Evolutionary conservation across 2,888 invertebrate genomes (phyloP), one percentile per base, ranked within the genome.

Genomic region (Cosmia trapezina): DNA sequence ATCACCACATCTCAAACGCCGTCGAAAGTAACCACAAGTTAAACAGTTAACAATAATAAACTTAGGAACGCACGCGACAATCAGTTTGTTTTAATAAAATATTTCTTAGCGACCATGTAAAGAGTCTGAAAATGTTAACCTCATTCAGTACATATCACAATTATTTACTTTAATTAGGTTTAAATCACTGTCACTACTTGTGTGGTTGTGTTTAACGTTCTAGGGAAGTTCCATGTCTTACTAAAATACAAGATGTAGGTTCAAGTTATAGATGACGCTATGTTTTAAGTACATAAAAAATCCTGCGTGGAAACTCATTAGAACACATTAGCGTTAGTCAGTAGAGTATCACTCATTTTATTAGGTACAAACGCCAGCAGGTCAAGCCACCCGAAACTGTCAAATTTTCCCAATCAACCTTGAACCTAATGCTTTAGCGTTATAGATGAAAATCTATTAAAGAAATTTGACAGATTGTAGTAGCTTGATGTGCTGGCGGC

Each of bases 21-120:
- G n/a, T 63, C 60, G 51, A 79, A 78, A 73, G 49, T 56, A 72
- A 83, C 59, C 47, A 60, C 57, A 75, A 80, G 66, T 76, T 77
- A 65, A 94, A 95, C 93, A 94, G 93, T 93, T 88, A 94, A 95
- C 94, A 95, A 93, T 93, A 93, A 94, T 93, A 93, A 93, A 94
- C 93, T 93, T 93, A 33, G 37, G 68, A 75, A 74, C 68, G 74
- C 73, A 53, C 90, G 81, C 71, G 78, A 75, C 70, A 92, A 91
- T 89, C 86, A 89, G 87, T 91, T 89, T 86, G 90, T 88, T 83
- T 77, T 89, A 93, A 94, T 89, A 93, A 94, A 94, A 94, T 90
- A 91, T 90, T 53, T 62, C 90, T 93, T 89, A 91, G 90, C 92
- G 90, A 89, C 90, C 84, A 85, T 94, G 94, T 94, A 94, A 93